phyloP scores from a whole-genome alignment of 2,113 vertebrate genomes.

The Meleagris gallopavo region DNA sequence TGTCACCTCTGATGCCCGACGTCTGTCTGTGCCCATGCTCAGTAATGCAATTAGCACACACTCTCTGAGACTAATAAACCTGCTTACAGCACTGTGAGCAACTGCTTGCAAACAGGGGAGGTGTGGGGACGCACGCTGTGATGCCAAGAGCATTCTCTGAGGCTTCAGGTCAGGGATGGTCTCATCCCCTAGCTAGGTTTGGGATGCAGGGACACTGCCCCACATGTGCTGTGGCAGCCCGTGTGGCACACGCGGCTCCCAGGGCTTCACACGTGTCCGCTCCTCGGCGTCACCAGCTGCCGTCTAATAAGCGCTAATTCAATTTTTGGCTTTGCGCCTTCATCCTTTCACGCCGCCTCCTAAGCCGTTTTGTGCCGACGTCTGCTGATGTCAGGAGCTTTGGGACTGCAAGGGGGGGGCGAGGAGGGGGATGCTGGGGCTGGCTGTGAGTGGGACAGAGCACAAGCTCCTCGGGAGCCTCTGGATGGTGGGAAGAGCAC shows the following conservation, averaged over 20 bases:
- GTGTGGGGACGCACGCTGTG: accelerated
- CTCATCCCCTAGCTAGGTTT: accelerated
- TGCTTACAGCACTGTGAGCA: background rate
- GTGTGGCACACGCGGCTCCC: background rate
- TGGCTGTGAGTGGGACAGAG: accelerated
- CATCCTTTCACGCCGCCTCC: constrained; percentile 30
- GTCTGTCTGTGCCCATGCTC: background rate
- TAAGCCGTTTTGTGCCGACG: constrained; percentile 28
- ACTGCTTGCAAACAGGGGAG: background rate
- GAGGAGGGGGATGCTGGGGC: background rate
- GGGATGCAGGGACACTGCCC: background rate
- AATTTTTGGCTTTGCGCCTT: constrained; percentile 56
- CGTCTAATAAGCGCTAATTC: constrained; percentile 43
- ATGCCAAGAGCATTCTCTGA: background rate
- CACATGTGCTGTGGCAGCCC: background rate
- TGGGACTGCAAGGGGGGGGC: accelerated
- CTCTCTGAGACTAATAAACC: background rate
- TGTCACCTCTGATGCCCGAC: background rate
- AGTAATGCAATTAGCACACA: background rate
- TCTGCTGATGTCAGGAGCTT: constrained; percentile 56
- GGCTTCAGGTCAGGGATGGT: background rate
- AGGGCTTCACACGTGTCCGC: background rate
- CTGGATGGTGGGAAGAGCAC: accelerated
- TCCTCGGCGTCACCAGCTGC: background rate
- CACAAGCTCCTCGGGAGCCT: background rate